Conservation (phyloP, 2,113 vertebrate species). For the Trinectes maculatus region DNA sequence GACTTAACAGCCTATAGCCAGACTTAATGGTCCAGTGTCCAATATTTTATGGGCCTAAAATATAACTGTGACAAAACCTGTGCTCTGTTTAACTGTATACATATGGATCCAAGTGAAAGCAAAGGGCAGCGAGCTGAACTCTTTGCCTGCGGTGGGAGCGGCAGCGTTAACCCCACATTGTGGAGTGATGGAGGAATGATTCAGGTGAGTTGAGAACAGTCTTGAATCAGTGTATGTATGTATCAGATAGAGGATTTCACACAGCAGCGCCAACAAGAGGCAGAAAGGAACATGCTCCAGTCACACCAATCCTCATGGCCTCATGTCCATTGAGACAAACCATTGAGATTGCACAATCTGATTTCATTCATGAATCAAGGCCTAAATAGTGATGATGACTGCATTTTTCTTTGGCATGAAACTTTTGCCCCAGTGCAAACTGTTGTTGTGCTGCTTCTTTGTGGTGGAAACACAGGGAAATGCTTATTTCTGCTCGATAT, state of each 20-base stretch:
- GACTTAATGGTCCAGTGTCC: conserved; percentile 51
- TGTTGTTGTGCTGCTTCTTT: background rate
- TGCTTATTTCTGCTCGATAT: conserved; percentile 10
- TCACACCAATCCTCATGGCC: no score
- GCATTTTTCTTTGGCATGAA: conserved; percentile 25
- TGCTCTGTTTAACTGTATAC: conserved; percentile 40
- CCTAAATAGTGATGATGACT: conserved; percentile 24
- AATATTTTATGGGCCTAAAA: conserved; percentile 46
- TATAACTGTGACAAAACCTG: conserved; percentile 33
- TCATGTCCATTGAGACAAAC: no score
- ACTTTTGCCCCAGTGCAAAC: conserved; percentile 15
- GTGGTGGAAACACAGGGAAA: background rate
- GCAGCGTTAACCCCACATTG: no score
- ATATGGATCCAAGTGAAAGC: conserved; percentile 19
- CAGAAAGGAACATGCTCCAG: no score
- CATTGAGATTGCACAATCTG: conserved; percentile 39
- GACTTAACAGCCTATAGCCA: conserved; percentile 46
- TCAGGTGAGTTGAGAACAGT: background rate
- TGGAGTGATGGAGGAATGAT: background rate
- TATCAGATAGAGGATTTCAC: background rate
- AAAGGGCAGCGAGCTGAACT: conserved; percentile 1
- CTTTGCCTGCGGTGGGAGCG: no score
- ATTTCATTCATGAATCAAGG: conserved; percentile 42
- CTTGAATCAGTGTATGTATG: background rate
- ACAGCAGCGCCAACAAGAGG: no score